Percentiles rank a stretch among this genome's conserved stretches.
These are phyloP conservation scores for Lepidonotus clava DNA, from an alignment of 2,888 invertebrate species.

Conservation along the genomic window DNA sequence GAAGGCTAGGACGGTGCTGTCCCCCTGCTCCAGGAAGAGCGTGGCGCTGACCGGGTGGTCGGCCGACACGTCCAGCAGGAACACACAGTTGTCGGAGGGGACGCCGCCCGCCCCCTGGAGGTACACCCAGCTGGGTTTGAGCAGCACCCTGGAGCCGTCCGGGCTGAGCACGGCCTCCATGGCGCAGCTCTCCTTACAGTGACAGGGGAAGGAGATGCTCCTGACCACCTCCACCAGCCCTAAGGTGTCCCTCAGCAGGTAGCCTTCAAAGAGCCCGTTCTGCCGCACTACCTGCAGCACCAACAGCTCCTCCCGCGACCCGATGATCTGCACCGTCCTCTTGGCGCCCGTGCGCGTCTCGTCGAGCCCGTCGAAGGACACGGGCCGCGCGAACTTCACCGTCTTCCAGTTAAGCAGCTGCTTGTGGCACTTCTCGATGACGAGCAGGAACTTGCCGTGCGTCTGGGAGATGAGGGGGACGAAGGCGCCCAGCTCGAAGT, in stretches of 20 bases:
- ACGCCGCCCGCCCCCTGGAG: neutral
- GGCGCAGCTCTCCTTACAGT: neutral
- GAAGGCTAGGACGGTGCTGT: constrained; percentile 8
- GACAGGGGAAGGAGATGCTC: neutral
- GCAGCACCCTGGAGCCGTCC: constrained; percentile 4
- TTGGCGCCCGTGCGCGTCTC: neutral
- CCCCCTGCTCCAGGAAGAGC: neutral
- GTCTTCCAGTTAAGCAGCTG: constrained; percentile 2
- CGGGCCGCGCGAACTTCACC: neutral
- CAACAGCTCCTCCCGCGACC: neutral
- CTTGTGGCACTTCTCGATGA: neutral
- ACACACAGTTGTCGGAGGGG: neutral
- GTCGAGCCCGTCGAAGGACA: neutral
- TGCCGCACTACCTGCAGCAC: constrained; percentile 6
- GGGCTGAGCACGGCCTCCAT: constrained; percentile 48
- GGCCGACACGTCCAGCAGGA: neutral
- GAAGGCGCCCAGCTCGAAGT: constrained; percentile 39
- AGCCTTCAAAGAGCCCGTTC: neutral
- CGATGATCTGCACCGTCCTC: neutral
- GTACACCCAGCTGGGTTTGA: constrained; percentile 22
- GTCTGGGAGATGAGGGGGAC: neutral
- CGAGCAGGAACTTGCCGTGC: neutral
- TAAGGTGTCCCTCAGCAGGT: neutral
- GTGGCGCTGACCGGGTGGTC: neutral
- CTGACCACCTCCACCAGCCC: neutral